Percentiles rank a stretch among this genome's conserved stretches.
phyloP scores from a whole-genome alignment of 2,888 invertebrate species.

The Leptinotarsa haldemani region DNA sequence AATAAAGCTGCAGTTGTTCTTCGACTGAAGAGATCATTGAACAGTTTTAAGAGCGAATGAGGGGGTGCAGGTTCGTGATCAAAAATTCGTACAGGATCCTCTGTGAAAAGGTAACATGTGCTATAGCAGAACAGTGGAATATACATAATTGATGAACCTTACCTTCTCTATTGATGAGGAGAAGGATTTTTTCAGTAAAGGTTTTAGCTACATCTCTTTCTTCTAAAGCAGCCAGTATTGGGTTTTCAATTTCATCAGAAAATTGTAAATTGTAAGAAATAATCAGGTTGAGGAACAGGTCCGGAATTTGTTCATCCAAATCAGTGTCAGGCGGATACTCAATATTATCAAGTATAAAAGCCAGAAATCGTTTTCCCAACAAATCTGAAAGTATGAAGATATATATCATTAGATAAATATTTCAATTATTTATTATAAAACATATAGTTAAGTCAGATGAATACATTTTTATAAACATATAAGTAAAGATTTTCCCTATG shows the following conservation, averaged over 20 bases:
- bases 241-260: constrained; percentile 73
- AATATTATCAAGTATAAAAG: constrained; percentile 83
- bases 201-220: constrained; percentile 81
- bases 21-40: constrained; percentile 86
- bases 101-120: constrained; percentile 69
- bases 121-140: background rate
- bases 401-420: background rate
- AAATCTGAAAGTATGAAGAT: constrained; percentile 74
- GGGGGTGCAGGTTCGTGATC: constrained; percentile 83
- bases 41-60: constrained; percentile 89
- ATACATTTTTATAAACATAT: no score
- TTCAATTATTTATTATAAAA: no score
- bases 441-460: no score
- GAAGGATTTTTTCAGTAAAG: constrained; percentile 89
- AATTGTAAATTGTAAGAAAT: constrained; percentile 94
- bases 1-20: constrained; percentile 86
- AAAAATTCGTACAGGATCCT: constrained; percentile 88
- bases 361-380: constrained; percentile 84
- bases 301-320: constrained; percentile 86
- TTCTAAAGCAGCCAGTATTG: constrained; percentile 78
- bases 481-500: no score
- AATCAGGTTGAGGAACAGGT: constrained; percentile 84
- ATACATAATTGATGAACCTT: constrained; percentile 42
- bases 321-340: constrained; percentile 85
- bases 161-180: constrained; percentile 93